These are phyloP conservation scores for Cynoglossus semilaevis DNA, from an alignment of 2,113 vertebrate species.

Conservation along the genomic window DNA sequence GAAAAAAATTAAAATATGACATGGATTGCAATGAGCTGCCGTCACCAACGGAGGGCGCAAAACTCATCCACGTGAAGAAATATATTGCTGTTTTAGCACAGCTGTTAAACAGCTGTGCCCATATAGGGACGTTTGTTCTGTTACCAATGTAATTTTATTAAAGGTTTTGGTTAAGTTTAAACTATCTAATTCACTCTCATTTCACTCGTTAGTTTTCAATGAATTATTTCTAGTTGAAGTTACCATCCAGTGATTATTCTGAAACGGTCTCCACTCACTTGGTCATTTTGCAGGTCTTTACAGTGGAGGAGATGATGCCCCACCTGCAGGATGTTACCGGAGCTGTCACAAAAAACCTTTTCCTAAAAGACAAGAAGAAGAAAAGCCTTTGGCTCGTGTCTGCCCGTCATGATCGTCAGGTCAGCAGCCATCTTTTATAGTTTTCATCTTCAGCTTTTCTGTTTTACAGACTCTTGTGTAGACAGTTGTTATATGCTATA, in stretches of 20 bases:
- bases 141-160: too few relatives aligned
- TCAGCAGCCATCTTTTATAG: slow-evolving; percentile 46
- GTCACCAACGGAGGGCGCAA: background rate
- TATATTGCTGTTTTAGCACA: too few relatives aligned
- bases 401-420: slow-evolving; percentile 81
- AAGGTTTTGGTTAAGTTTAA: too few relatives aligned
- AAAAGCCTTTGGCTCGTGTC: slow-evolving; percentile 89
- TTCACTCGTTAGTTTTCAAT: too few relatives aligned
- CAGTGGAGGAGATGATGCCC: slow-evolving; percentile 95
- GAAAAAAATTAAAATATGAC: background rate
- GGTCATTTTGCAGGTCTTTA: slow-evolving; percentile 81
- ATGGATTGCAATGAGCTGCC: background rate
- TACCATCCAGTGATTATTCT: too few relatives aligned
- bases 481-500: too few relatives aligned
- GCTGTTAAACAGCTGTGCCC: too few relatives aligned
- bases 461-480: too few relatives aligned
- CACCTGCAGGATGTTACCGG: slow-evolving; percentile 85
- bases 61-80: background rate
- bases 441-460: background rate
- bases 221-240: too few relatives aligned
- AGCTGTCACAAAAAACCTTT: slow-evolving; percentile 89
- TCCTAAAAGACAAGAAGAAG: slow-evolving; percentile 95
- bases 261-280: too few relatives aligned
- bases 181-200: too few relatives aligned
- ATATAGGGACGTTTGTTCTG: too few relatives aligned